A percentile compares a stretch with the other conserved stretches of the same genome.
Conservation (phyloP, 2,113 vertebrate species). For the Aptenodytes patagonicus region DNA sequence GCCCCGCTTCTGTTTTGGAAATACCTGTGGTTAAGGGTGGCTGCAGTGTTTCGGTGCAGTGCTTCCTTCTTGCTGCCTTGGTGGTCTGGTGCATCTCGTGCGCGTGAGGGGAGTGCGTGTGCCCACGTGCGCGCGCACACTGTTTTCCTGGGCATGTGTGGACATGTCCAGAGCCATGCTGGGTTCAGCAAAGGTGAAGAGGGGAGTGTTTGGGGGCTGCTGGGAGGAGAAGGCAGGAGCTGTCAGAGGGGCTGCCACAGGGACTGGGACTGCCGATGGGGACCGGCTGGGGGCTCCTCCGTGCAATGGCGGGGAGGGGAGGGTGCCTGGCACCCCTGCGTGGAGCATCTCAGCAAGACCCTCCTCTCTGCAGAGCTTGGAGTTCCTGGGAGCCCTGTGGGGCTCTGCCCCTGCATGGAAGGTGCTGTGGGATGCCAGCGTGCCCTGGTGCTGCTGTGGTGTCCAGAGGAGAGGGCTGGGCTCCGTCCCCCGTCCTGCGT, state of each 20-base stretch:
- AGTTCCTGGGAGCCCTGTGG: rapidly evolving
- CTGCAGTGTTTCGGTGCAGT: not conserved
- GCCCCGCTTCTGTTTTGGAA: not conserved
- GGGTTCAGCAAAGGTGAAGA: not conserved
- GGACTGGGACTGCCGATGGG: rapidly evolving
- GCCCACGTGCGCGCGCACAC: not conserved
- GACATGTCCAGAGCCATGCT: not conserved
- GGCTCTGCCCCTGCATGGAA: rapidly evolving
- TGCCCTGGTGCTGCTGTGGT: rapidly evolving
- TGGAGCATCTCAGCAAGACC: rapidly evolving
- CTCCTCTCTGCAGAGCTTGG: not conserved
- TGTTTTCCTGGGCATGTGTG: not conserved
- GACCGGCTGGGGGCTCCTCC: rapidly evolving
- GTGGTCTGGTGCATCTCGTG: not conserved
- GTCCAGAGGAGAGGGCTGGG: rapidly evolving
- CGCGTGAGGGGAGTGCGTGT: rapidly evolving
- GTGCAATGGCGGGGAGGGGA: rapidly evolving
- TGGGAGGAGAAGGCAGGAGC: not conserved
- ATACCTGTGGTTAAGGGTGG: not conserved
- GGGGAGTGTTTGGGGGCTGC: not conserved
- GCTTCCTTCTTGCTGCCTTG: not conserved
- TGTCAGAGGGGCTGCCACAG: not conserved
- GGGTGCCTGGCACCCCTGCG: rapidly evolving
- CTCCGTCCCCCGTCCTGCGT: rapidly evolving
- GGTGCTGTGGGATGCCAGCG: not conserved